These are phyloP conservation scores for Drosophila rellima DNA, from an alignment of 2,888 invertebrate genomes.

Conservation along the genomic window DNA sequence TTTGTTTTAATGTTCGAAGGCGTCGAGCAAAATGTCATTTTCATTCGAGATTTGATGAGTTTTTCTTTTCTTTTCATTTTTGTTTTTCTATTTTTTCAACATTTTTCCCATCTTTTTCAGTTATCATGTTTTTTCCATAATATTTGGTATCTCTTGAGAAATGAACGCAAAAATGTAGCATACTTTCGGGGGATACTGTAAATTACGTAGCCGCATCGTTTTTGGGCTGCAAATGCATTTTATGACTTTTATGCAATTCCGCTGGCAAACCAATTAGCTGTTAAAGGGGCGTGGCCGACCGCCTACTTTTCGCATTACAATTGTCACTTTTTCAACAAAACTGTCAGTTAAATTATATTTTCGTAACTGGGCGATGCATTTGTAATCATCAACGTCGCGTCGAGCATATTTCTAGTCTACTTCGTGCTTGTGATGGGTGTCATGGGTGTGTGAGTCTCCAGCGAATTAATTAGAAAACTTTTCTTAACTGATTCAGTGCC, in stretches of 20 bases:
- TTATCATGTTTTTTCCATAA: background rate
- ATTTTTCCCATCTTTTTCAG: slow-evolving; percentile 1
- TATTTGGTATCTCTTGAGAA: slow-evolving; percentile 7
- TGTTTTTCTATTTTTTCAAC: background rate
- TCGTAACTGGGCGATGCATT: slow-evolving; percentile 50
- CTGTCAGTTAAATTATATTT: slow-evolving; percentile 76
- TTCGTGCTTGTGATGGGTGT: slow-evolving; percentile 13
- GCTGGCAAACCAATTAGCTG: slow-evolving; percentile 63
- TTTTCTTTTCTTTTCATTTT: slow-evolving; percentile 31
- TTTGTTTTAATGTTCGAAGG: slow-evolving; percentile 69
- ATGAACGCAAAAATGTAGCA: slow-evolving; percentile 18
- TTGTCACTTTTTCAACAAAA: slow-evolving; percentile 67
- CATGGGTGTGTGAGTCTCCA: slow-evolving; percentile 54
- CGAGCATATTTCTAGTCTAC: slow-evolving; percentile 40
- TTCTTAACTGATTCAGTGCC: slow-evolving; percentile 80
- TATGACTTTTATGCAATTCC: slow-evolving; percentile 60
- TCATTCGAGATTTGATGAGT: slow-evolving; percentile 62
- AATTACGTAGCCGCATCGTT: slow-evolving; percentile 29
- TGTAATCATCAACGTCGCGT: slow-evolving; percentile 51
- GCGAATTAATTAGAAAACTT: slow-evolving; percentile 83
- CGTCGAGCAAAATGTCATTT: slow-evolving; percentile 46
- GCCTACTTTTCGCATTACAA: slow-evolving; percentile 46
- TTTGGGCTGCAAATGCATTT: slow-evolving; percentile 67
- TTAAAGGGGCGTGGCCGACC: slow-evolving; percentile 39
- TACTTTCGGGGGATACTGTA: slow-evolving; percentile 26